phyloP scores from a whole-genome alignment of 2,113 vertebrate species.

The Centropristis striata region DNA sequence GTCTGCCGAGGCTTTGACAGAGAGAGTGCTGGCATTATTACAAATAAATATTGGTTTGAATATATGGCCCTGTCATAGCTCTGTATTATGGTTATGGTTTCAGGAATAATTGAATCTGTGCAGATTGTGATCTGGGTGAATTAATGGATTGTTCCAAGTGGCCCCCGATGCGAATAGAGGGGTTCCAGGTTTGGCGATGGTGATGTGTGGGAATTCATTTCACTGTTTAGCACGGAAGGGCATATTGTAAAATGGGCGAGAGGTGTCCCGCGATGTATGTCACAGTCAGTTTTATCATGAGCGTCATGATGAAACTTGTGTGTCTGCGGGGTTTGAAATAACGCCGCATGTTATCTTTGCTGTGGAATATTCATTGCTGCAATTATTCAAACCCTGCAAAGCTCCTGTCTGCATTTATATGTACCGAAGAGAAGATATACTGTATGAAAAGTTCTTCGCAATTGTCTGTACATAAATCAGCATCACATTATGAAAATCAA shows the following conservation, averaged over 20 bases:
- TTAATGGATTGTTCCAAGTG: slow-evolving; percentile 71
- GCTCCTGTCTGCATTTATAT: slow-evolving; percentile 64
- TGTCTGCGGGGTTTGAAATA: slow-evolving; percentile 70
- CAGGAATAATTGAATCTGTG: slow-evolving; percentile 83
- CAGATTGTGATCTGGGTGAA: slow-evolving; percentile 80
- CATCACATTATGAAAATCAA: slow-evolving; percentile 78
- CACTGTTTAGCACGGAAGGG: slow-evolving; percentile 56
- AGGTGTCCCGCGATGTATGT: slow-evolving; percentile 70
- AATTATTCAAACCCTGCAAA: slow-evolving; percentile 73
- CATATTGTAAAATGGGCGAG: slow-evolving; percentile 73
- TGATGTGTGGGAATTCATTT: slow-evolving; percentile 65
- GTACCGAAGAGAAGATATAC: slow-evolving; percentile 57
- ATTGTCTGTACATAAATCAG: slow-evolving; percentile 79
- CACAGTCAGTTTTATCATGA: slow-evolving; percentile 72
- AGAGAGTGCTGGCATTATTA: slow-evolving; percentile 75
- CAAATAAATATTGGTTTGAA: slow-evolving; percentile 85
- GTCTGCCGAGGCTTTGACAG: slow-evolving; percentile 67
- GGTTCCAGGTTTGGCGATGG: slow-evolving; percentile 42
- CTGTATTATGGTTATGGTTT: slow-evolving; percentile 76
- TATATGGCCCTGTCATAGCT: slow-evolving; percentile 80
- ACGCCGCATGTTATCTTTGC: slow-evolving; percentile 64
- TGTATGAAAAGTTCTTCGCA: slow-evolving; percentile 69
- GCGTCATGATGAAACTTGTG: slow-evolving; percentile 69
- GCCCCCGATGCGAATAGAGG: slow-evolving; percentile 18
- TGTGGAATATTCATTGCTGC: slow-evolving; percentile 76